Evolutionary conservation across 2,113 vertebrate genomes (phyloP), one percentile per base, ranked within the genome.

Genomic region (Saccopteryx leptura): DNA sequence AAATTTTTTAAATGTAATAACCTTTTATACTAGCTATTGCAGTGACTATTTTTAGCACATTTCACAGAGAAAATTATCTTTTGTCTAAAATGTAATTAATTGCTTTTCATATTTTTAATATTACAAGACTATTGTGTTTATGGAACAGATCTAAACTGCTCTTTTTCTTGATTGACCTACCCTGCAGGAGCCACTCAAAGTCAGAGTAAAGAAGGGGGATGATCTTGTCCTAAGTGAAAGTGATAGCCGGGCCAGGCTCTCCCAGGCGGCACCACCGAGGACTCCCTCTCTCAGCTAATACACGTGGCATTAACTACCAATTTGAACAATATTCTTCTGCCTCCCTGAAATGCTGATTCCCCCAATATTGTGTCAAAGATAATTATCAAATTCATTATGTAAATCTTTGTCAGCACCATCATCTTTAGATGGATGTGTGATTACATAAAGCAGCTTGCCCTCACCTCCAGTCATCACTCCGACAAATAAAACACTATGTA

Each of bases 361-460:
- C 97, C 95, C 93, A 96, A 96, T 97, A 98, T 97, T 97, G 96
- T 97, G 81, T 93, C 66, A 83, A 60, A 93, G 96, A 88, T 39
- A 92, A 96, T 98, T 98, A 98, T 91, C 95, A 98, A 98, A 98
- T 98, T 98, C 98, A 98, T 98, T 98, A 98, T 98, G 98, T 97
- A 98, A 98, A 98, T 97, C 95, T 98, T 98, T 98, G 97, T 98
- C 68, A 97, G 96, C 95, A 98, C 97, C 97, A 97, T 98, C 97
- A 98, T 98, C 97, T 98, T 98, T 98, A 97, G 98, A 97, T 98
- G 98, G 96, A 97, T 98, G 98, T 98, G 96, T 97, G 97, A 98
- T 98, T 98, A 97, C 96, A 96, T 98, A 96, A 97, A 98, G 96
- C 95, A 97, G 97, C 98, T 97, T 96, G 91, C 97, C 97, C 97